These are phyloP conservation scores for Brachionus calyciflorus DNA, from an alignment of 1,140 invertebrate genomes.

Conservation along the genomic window DNA sequence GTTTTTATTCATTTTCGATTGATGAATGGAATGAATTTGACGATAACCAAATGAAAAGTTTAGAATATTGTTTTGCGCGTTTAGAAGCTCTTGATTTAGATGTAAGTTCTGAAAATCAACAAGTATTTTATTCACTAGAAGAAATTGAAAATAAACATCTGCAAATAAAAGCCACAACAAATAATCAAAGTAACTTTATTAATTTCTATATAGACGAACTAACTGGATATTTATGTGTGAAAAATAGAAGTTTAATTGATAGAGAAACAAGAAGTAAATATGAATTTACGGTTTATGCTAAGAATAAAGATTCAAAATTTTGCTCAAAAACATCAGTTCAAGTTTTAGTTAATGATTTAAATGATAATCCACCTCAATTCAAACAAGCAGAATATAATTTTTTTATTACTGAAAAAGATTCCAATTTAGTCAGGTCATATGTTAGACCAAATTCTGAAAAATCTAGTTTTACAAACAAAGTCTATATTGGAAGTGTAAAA, in stretches of 20 bases:
- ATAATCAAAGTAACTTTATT: neutral
- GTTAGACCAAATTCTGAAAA: neutral
- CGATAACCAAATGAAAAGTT: neutral
- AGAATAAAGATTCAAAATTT: neutral
- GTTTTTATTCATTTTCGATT: constrained; percentile 9
- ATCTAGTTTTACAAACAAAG: neutral
- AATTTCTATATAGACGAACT: constrained; percentile 4
- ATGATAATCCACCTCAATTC: constrained; percentile 9
- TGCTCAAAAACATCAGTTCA: neutral
- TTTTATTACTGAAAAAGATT: constrained; percentile 28
- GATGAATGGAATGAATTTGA: constrained; percentile 21
- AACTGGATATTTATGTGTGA: constrained; percentile 19
- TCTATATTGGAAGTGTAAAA: neutral
- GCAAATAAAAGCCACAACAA: neutral
- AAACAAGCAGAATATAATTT: neutral
- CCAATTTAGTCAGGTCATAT: neutral
- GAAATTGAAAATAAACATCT: neutral
- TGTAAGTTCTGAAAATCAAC: neutral
- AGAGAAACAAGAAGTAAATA: constrained; percentile 17
- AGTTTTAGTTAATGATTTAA: constrained; percentile 25
- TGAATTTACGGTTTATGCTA: constrained; percentile 2
- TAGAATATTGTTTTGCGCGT: neutral
- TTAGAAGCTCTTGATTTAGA: constrained; percentile 4
- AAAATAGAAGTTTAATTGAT: neutral
- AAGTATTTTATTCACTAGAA: neutral